Evolutionary conservation across 2,888 invertebrate species (phyloP).

Genomic region (Disparrhopalites patrizii): DNA sequence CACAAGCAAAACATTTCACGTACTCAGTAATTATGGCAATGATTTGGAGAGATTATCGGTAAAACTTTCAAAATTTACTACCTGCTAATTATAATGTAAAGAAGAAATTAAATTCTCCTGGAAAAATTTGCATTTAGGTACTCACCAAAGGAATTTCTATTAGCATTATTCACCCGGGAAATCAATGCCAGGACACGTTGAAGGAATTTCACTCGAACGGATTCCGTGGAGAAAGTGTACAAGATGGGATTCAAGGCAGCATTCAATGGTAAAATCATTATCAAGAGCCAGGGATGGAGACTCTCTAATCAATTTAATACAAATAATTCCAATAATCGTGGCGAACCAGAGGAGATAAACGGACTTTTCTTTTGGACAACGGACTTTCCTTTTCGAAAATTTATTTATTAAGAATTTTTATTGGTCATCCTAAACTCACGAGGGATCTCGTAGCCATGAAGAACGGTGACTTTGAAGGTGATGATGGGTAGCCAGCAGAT

Average conservation of each 20-base stretch:
- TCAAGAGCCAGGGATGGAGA: conserved; percentile 63
- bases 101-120: no score
- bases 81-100: no score
- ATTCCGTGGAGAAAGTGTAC: conserved; percentile 62
- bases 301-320: conserved; percentile 54
- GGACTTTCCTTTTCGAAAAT: neutral
- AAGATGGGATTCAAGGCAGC: conserved; percentile 64
- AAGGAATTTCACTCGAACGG: conserved; percentile 20
- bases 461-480: conserved; percentile 60
- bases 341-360: no score
- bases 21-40: no score
- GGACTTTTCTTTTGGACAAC: no score
- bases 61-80: no score
- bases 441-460: conserved; percentile 57
- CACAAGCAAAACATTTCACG: no score
- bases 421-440: conserved; percentile 53
- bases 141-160: conserved; percentile 13
- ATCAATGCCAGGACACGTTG: conserved; percentile 5
- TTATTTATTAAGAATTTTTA: no score
- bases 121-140: neutral
- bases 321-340: no score
- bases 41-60: no score
- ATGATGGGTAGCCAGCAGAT: conserved; percentile 69
- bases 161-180: neutral
- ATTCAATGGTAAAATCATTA: conserved; percentile 65